Conservation (phyloP, 1,140 invertebrate genomes). For the Charaxes varanes region DNA sequence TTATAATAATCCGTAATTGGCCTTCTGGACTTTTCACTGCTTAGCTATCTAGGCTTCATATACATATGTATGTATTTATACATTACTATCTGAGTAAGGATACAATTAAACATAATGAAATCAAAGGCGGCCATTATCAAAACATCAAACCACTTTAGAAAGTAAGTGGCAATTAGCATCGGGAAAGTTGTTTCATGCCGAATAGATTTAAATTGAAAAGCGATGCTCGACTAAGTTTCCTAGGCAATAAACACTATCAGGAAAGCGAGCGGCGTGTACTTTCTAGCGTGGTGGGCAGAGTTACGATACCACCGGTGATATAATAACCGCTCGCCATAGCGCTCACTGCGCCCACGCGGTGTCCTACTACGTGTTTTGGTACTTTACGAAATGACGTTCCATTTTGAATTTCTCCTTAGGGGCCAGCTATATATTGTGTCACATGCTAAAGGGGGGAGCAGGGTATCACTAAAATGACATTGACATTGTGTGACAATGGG, state of each 20-base stretch:
- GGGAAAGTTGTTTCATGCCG: slow-evolving; percentile 33
- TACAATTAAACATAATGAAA: slow-evolving; percentile 3
- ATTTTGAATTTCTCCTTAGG: too few relatives aligned
- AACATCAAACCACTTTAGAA: slow-evolving; percentile 24
- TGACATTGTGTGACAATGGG: too few relatives aligned
- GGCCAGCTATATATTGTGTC: too few relatives aligned
- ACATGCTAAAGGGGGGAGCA: too few relatives aligned
- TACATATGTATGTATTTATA: too few relatives aligned
- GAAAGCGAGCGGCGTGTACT: slow-evolving; percentile 59
- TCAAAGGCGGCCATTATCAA: slow-evolving; percentile 14
- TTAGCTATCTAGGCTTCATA: too few relatives aligned
- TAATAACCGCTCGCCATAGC: slow-evolving; percentile 31
- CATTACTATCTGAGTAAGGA: too few relatives aligned
- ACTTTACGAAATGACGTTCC: too few relatives aligned
- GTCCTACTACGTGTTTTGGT: slow-evolving; percentile 5
- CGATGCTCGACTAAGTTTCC: slow-evolving; percentile 35
- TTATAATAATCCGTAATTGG: too few relatives aligned
- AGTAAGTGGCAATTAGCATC: slow-evolving; percentile 26
- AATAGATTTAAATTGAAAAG: slow-evolving; percentile 36
- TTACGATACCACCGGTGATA: slow-evolving; percentile 66
- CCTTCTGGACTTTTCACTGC: too few relatives aligned
- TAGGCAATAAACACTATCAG: slow-evolving; percentile 55
- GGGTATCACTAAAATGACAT: too few relatives aligned
- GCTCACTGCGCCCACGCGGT: slow-evolving; percentile 9
- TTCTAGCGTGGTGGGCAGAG: slow-evolving; percentile 61